These are phyloP conservation scores for Leucania comma DNA, from an alignment of 2,888 invertebrate genomes.

Conservation along the genomic window DNA sequence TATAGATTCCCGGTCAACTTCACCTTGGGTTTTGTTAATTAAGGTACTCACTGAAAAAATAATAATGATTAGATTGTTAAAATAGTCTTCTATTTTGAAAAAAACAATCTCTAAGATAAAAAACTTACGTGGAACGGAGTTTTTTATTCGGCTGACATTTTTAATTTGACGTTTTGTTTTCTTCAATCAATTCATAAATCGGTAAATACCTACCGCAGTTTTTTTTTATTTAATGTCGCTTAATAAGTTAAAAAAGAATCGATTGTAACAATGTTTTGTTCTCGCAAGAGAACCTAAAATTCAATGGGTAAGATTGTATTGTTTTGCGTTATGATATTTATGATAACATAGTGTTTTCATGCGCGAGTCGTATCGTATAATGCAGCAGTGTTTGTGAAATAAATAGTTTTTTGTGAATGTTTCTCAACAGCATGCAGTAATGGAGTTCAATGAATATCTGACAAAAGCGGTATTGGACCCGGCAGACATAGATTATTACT, in stretches of 20 bases:
- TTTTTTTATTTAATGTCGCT: conserved; percentile 61
- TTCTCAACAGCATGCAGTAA: conserved; percentile 87
- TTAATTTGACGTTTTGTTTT: conserved; percentile 77
- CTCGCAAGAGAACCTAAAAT: conserved; percentile 88
- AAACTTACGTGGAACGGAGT: conserved; percentile 60
- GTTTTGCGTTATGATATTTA: conserved; percentile 43
- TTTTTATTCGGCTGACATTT: conserved; percentile 64
- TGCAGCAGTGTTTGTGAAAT: conserved; percentile 75
- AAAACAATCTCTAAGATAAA: neutral
- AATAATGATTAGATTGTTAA: neutral
- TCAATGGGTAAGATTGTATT: conserved; percentile 85
- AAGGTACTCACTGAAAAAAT: neutral
- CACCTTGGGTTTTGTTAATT: too few relatives aligned
- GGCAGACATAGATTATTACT: conserved; percentile 82
- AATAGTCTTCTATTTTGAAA: neutral
- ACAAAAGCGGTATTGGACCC: conserved; percentile 86
- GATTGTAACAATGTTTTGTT: conserved; percentile 84
- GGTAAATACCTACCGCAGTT: conserved; percentile 72
- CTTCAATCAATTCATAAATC: conserved; percentile 64
- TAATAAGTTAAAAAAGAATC: conserved; percentile 49
- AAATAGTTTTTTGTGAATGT: conserved; percentile 75
- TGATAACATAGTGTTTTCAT: conserved; percentile 59
- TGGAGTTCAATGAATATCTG: conserved; percentile 88
- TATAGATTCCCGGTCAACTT: too few relatives aligned
- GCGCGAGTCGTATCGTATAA: conserved; percentile 57